These are phyloP conservation scores for Cephus nigrinus DNA, from an alignment of 2,888 invertebrate species.

Conservation along the genomic window DNA sequence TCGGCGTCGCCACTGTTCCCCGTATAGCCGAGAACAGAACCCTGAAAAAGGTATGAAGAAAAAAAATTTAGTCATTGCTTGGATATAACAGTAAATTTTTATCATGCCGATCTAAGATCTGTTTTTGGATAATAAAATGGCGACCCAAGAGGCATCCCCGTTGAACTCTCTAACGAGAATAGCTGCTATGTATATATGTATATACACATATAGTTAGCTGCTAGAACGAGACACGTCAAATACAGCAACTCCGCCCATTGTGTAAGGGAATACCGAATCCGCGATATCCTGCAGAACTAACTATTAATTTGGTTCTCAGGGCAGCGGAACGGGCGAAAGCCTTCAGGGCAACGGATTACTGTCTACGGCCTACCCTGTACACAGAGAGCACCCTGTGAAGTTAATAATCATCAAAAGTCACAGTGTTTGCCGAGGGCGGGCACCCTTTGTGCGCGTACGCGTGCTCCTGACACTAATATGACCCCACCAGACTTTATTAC, in stretches of 20 bases:
- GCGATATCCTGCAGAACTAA: conserved; percentile 58
- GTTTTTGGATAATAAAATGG: too few species aligned
- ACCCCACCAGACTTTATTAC: conserved; percentile 65
- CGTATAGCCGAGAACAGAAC: too few species aligned
- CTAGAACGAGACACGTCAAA: conserved; percentile 31
- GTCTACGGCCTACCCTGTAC: conserved; percentile 45
- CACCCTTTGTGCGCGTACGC: conserved; percentile 62
- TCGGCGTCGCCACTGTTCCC: too few species aligned
- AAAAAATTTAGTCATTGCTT: too few species aligned
- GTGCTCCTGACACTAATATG: conserved; percentile 66
- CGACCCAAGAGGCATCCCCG: too few species aligned
- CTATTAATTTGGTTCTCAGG: conserved; percentile 66
- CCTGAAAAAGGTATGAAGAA: too few species aligned
- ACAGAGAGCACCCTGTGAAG: conserved; percentile 55
- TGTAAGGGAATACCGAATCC: conserved; percentile 50
- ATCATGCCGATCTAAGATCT: too few species aligned
- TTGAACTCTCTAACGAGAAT: too few species aligned
- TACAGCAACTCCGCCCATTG: conserved; percentile 37
- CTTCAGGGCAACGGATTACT: conserved; percentile 62
- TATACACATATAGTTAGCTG: not conserved
- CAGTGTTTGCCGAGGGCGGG: conserved; percentile 65
- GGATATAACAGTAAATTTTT: too few species aligned
- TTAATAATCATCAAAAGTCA: conserved; percentile 67
- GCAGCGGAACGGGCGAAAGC: conserved; percentile 36
- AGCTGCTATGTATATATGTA: too few species aligned